Base-by-base conservation (phyloP, 2,113 vertebrate species). In the Pygoscelis adeliae region DNA sequence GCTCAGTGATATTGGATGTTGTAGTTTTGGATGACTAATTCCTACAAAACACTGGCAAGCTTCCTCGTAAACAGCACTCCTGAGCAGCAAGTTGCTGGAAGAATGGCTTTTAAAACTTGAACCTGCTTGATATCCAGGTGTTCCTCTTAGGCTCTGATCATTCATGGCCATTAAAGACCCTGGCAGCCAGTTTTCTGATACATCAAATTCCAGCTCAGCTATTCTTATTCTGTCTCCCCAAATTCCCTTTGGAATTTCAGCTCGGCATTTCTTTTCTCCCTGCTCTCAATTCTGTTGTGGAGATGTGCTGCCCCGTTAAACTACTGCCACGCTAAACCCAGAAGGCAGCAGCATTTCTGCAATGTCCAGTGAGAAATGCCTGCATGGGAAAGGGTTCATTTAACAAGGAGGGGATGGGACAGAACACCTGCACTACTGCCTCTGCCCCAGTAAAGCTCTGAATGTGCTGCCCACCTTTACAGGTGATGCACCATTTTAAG, bases 21-120 rank as follows among this genome's bases (percentile, higher is more conserved):
- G 16, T 50, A 47, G 87, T 38, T 93, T 82, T 76, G 77, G 77
- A 63, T 94, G 72, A 92, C 87, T 95, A 63, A 92, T 91, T 90
- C 83, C 93, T 89, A 82, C 82, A 83, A 92, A 95, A 85, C 52
- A 42, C 69, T 87, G 90, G 55, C 93, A 78, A 46, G 83, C 61
- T 81, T 82, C 67, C 83, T 70, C 0, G 5, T 44, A 79, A 93
- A 66, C 83, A 90, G 88, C 83, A 13, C 42, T 90, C 69, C 72
- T 27, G 56, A 94, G 84, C 76, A 89, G 84, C 81, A 69, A 59
- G 90, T 34, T 74, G 50, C 91, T 93, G 81, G 52, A 87, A 91
- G 84, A 95, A 82, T 25, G 47, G 62, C 84, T 87, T 91, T 89
- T 84, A 87, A 71, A 89, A 65, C 77, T 69, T 10, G 3, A 89